Evolutionary conservation across 2,797 vertebrate species (phyloP).

Genomic region (Phoebastria nigripes): DNA sequence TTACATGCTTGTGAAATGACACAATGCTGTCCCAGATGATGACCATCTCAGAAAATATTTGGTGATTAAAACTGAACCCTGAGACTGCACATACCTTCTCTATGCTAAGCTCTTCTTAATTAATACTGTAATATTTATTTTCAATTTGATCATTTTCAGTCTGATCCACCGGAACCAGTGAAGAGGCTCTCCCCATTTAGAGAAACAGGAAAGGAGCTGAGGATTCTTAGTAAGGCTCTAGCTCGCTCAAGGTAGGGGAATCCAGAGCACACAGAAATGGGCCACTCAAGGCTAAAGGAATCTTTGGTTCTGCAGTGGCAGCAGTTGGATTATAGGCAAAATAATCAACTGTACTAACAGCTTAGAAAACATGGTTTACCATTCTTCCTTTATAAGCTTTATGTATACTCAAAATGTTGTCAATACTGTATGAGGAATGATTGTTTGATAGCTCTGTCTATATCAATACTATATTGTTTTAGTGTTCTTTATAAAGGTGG

Average conservation of each 20-base stretch:
- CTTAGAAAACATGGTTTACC: background rate
- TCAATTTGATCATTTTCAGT: slow-evolving; percentile 1
- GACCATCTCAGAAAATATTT: background rate
- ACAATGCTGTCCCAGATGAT: background rate
- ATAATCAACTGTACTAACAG: background rate
- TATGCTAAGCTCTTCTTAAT: background rate
- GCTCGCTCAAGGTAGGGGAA: slow-evolving; percentile 72
- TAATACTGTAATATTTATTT: background rate
- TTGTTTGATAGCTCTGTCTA: background rate
- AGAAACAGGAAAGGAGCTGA: slow-evolving; percentile 61
- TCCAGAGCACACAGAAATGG: background rate
- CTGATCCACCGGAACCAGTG: background rate
- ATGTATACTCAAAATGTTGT: background rate
- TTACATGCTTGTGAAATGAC: background rate
- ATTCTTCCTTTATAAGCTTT: background rate
- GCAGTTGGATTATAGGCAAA: background rate
- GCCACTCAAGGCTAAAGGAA: background rate
- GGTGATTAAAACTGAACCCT: background rate
- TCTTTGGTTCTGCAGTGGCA: background rate
- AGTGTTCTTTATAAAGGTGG: background rate
- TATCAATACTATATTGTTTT: background rate
- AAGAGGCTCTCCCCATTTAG: background rate
- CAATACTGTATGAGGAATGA: background rate
- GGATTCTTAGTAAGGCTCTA: slow-evolving; percentile 68
- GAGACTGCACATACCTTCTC: background rate